Evolutionary conservation across 2,888 invertebrate genomes (phyloP).

Genomic region (Abrostola tripartita): DNA sequence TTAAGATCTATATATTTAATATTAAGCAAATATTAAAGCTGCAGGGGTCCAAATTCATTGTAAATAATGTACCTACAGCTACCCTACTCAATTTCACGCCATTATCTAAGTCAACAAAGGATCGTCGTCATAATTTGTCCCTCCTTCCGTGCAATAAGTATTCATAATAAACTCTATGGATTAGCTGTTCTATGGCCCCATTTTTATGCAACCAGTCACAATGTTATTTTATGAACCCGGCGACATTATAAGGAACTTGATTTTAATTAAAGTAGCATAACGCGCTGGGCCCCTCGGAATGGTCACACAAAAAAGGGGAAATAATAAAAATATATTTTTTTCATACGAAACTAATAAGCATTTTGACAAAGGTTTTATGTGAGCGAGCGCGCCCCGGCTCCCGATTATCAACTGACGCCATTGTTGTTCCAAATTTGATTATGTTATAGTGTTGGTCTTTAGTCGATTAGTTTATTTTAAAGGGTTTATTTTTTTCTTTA

Average conservation of each 20-base stretch:
- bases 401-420: conserved; percentile 82
- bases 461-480: conserved; percentile 54
- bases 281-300: conserved; percentile 61
- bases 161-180: conserved; percentile 60
- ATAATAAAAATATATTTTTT: conserved; percentile 59
- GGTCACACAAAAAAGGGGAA: conserved; percentile 56
- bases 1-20: conserved; percentile 25
- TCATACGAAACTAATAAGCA: conserved; percentile 67
- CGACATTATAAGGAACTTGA: conserved; percentile 68
- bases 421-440: conserved; percentile 84
- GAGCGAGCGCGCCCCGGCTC: conserved; percentile 71
- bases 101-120: conserved; percentile 83
- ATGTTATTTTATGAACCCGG: conserved; percentile 85
- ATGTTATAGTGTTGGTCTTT: conserved; percentile 72
- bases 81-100: conserved; percentile 70
- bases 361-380: conserved; percentile 79
- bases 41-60: conserved; percentile 17
- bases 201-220: conserved; percentile 60
- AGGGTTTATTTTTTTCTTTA: neutral
- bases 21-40: conserved; percentile 36
- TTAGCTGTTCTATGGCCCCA: conserved; percentile 52
- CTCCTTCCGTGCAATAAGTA: conserved; percentile 73
- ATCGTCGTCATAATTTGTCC: conserved; percentile 68
- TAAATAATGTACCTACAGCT: conserved; percentile 48
- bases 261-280: conserved; percentile 85